Percentiles rank a stretch among this genome's conserved stretches.
Evolutionary conservation across 2,888 invertebrate genomes (phyloP).

Genomic region (Cybosia mesomella): DNA sequence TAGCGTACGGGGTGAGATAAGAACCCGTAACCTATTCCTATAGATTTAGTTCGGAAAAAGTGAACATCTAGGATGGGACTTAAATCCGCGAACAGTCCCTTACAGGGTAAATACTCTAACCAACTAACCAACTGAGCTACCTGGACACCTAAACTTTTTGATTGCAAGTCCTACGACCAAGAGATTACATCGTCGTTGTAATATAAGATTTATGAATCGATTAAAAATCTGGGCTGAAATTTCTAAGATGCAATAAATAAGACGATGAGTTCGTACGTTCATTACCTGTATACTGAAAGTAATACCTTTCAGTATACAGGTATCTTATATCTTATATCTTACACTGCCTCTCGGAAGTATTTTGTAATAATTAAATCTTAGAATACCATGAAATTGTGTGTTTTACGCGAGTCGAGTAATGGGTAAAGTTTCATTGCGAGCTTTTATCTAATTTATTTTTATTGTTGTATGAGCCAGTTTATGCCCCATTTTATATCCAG

Average conservation of each 20-base stretch:
- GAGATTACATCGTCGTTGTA: not conserved
- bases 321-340: too few species aligned
- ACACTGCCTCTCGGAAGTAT: slow-evolving; percentile 57
- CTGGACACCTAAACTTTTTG: too few species aligned
- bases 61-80: too few species aligned
- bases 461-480: slow-evolving; percentile 81
- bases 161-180: too few species aligned
- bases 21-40: too few species aligned
- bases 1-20: too few species aligned
- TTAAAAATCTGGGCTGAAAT: slow-evolving; percentile 6
- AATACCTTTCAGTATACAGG: too few species aligned
- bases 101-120: too few species aligned
- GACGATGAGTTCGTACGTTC: slow-evolving; percentile 23
- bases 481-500: slow-evolving; percentile 77
- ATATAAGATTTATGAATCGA: not conserved
- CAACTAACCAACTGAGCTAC: too few species aligned
- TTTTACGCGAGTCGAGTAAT: slow-evolving; percentile 76
- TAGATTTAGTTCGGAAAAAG: too few species aligned
- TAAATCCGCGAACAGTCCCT: too few species aligned
- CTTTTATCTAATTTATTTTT: slow-evolving; percentile 86
- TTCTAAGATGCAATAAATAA: slow-evolving; percentile 17
- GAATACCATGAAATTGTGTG: slow-evolving; percentile 75
- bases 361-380: slow-evolving; percentile 81
- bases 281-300: slow-evolving; percentile 41
- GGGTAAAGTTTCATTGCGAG: slow-evolving; percentile 82